These are phyloP conservation scores for Cybosia mesomella DNA, from an alignment of 2,888 invertebrate genomes.

Conservation along the genomic window DNA sequence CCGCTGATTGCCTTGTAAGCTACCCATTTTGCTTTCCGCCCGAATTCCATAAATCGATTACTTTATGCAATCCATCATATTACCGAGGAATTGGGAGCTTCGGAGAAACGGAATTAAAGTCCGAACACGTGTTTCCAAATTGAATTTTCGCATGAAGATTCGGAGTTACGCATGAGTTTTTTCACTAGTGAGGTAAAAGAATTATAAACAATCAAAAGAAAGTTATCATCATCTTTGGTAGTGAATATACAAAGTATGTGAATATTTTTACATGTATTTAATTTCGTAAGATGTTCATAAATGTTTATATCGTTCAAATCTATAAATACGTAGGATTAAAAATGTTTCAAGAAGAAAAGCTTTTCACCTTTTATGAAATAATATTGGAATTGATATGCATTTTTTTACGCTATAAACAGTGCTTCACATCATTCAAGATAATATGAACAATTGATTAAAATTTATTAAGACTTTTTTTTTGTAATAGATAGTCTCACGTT, in stretches of 20 bases:
- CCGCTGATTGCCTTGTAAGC: conserved; percentile 82
- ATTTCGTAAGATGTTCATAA: background rate
- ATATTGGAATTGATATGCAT: too few relatives aligned
- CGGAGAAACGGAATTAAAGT: conserved; percentile 49
- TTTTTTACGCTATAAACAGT: too few relatives aligned
- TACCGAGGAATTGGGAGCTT: conserved; percentile 51
- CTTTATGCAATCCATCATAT: conserved; percentile 73
- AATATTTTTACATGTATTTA: background rate
- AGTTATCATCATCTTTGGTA: conserved; percentile 29
- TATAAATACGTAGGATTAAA: background rate
- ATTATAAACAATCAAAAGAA: conserved; percentile 35
- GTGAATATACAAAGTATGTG: conserved; percentile 1
- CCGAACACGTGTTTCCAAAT: conserved; percentile 45
- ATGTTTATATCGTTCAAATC: background rate
- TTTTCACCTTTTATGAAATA: too few relatives aligned
- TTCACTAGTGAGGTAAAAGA: conserved; percentile 25
- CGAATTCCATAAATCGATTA: conserved; percentile 74
- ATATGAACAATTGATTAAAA: too few relatives aligned
- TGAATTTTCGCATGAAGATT: conserved; percentile 47
- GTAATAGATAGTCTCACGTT: too few relatives aligned
- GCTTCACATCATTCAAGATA: too few relatives aligned
- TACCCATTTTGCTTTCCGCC: conserved; percentile 73
- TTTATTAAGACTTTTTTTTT: too few relatives aligned
- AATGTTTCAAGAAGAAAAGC: background rate
- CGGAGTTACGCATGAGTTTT: conserved; percentile 28